A percentile compares a stretch with the other conserved stretches of the same genome.
Evolutionary conservation across 1,140 invertebrate species (phyloP).

Genomic region (Drosophila auraria): DNA sequence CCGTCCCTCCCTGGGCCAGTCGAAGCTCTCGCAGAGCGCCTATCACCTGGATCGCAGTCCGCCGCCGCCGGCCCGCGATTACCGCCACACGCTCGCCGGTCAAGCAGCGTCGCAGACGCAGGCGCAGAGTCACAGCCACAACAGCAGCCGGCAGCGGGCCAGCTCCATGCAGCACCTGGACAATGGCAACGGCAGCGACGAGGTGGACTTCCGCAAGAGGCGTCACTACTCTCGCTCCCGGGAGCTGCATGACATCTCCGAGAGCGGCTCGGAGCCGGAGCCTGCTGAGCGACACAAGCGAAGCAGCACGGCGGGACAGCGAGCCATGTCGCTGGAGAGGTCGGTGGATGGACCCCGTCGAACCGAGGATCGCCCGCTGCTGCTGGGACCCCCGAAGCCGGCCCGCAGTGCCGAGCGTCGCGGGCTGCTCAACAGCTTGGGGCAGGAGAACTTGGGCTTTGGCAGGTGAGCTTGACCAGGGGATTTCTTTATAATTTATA

Average conservation of each 20-base stretch:
- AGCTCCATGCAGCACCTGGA: conserved; percentile 84
- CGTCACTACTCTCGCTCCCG: conserved; percentile 81
- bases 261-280: conserved; percentile 84
- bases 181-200: conserved; percentile 63
- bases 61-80: conserved; percentile 61
- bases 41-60: conserved; percentile 79
- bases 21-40: conserved; percentile 83
- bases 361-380: conserved; percentile 58
- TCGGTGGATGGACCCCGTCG: conserved; percentile 45
- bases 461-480: conserved; percentile 39
- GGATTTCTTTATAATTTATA: background rate
- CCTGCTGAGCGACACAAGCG: conserved; percentile 73
- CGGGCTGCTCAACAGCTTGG: conserved; percentile 36
- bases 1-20: conserved; percentile 61
- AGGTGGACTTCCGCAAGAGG: conserved; percentile 80
- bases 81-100: conserved; percentile 52
- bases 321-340: conserved; percentile 75
- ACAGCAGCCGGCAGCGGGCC: conserved; percentile 64
- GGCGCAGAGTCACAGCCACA: conserved; percentile 6
- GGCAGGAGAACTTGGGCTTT: conserved; percentile 47
- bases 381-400: conserved; percentile 77
- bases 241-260: conserved; percentile 81
- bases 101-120: conserved; percentile 14
- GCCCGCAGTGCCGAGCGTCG: conserved; percentile 77
- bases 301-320: conserved; percentile 41